These are phyloP conservation scores for Procavia capensis DNA, from an alignment of 2,113 vertebrate genomes.

Conservation along the genomic window DNA sequence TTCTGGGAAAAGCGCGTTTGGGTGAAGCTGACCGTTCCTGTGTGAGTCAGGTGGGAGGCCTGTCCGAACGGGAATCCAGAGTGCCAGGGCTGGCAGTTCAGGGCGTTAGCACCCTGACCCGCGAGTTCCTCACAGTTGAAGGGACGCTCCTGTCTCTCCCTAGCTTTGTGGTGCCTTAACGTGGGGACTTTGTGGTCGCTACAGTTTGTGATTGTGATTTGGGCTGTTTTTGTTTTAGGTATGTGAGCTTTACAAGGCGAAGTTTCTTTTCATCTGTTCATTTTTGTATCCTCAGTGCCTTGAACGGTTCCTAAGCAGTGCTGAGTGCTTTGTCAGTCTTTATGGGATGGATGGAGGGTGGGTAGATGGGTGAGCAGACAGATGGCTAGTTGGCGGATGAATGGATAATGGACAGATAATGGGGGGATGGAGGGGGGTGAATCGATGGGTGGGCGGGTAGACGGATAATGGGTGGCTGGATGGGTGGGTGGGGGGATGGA, in stretches of 20 bases:
- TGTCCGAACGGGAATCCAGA: fast-evolving
- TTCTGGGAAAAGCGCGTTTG: not conserved
- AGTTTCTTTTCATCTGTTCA: not conserved
- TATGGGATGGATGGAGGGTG: not conserved
- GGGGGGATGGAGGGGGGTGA: too few species aligned
- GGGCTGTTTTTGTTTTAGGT: not conserved
- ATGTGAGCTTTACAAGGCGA: not conserved
- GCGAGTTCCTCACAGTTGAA: not conserved
- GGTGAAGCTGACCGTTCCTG: not conserved
- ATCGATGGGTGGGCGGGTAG: not conserved
- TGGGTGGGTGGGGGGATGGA: not conserved
- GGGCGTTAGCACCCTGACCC: too few species aligned
- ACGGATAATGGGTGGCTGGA: not conserved
- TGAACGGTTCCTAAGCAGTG: not conserved
- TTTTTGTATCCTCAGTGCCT: not conserved
- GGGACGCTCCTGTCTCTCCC: not conserved
- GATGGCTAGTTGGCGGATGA: not conserved
- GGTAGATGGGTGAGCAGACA: not conserved
- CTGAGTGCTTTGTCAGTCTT: not conserved
- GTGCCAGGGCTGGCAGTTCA: not conserved
- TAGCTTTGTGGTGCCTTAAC: not conserved
- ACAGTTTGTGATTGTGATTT: not conserved
- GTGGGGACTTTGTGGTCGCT: not conserved
- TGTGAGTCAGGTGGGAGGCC: not conserved
- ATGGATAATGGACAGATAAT: too few species aligned